Evolutionary conservation across 2,797 vertebrate genomes (phyloP).

Genomic region (Neostethus bicornis): DNA sequence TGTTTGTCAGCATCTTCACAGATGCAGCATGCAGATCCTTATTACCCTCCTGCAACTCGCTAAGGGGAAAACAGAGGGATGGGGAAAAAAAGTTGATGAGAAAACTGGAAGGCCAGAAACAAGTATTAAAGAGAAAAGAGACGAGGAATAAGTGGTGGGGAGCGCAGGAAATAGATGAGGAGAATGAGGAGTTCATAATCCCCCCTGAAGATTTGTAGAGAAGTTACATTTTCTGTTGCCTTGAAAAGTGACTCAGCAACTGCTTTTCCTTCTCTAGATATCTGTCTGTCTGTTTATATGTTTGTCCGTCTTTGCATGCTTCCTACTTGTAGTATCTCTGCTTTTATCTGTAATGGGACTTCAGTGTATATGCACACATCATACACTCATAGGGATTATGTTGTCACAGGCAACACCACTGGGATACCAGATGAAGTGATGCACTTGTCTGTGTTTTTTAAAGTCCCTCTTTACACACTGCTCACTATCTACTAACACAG

Average conservation of each 20-base stretch:
- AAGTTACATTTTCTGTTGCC: constrained; percentile 50
- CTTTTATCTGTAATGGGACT: constrained; percentile 57
- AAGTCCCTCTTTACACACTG: constrained; percentile 52
- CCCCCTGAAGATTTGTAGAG: constrained; percentile 39
- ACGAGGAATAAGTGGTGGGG: constrained; percentile 29
- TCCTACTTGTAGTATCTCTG: constrained; percentile 25
- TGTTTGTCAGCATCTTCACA: constrained; percentile 78
- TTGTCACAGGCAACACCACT: constrained; percentile 62
- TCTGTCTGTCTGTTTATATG: constrained; percentile 34
- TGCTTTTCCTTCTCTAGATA: constrained; percentile 19
- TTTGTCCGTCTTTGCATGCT: constrained; percentile 23
- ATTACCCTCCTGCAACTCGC: constrained; percentile 65
- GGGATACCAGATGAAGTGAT: constrained; percentile 70
- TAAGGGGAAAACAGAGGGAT: constrained; percentile 22
- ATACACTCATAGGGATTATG: constrained; percentile 64
- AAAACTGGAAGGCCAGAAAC: constrained; percentile 40
- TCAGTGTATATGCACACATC: constrained; percentile 16
- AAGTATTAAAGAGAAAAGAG: constrained; percentile 34
- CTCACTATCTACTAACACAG: constrained; percentile 45
- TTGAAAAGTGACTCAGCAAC: constrained; percentile 34
- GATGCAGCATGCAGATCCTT: constrained; percentile 74
- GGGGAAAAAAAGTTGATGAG: constrained; percentile 53
- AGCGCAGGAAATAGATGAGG: constrained; percentile 36
- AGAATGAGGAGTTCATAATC: constrained; percentile 47
- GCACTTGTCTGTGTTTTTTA: constrained; percentile 66